Percentiles rank a stretch among this genome's conserved stretches.
Conservation (phyloP, 2,888 invertebrate genomes). For the Tenthredo mesomela region DNA sequence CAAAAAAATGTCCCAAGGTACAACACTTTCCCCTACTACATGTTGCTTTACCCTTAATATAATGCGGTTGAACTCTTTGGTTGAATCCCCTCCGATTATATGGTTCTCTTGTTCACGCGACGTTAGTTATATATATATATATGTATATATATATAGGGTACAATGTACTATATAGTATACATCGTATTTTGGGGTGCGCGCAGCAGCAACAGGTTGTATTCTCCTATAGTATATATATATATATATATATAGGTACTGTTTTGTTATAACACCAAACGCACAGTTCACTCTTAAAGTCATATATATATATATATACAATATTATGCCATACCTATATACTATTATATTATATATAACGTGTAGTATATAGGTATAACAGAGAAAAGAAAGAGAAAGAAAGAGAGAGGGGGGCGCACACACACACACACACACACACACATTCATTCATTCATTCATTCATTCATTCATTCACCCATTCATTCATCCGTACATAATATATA, state of each 20-base stretch:
- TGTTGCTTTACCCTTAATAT: background rate
- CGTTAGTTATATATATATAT: background rate
- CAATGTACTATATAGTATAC: background rate
- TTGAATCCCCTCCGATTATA: background rate
- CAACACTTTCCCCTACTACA: no score
- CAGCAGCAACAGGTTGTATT: conserved; percentile 25
- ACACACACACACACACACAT: no score
- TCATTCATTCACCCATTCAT: background rate
- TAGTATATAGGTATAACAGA: no score
- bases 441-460: background rate
- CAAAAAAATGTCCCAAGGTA: no score
- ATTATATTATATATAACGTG: no score
- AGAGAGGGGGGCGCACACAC: background rate
- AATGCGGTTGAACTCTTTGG: background rate
- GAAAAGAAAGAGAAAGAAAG: no score
- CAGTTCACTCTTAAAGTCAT: no score
- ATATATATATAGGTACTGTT: no score
- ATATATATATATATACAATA: no score
- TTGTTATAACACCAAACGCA: no score
- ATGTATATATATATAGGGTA: background rate
- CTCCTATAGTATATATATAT: no score
- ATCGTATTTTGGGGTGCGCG: conserved; percentile 3
- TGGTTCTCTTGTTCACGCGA: background rate
- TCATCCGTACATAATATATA: background rate
- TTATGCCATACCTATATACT: background rate